A percentile compares a stretch with the other conserved stretches of the same genome.
phyloP scores from a whole-genome alignment of 2,797 vertebrate species.

The Oreortyx pictus region DNA sequence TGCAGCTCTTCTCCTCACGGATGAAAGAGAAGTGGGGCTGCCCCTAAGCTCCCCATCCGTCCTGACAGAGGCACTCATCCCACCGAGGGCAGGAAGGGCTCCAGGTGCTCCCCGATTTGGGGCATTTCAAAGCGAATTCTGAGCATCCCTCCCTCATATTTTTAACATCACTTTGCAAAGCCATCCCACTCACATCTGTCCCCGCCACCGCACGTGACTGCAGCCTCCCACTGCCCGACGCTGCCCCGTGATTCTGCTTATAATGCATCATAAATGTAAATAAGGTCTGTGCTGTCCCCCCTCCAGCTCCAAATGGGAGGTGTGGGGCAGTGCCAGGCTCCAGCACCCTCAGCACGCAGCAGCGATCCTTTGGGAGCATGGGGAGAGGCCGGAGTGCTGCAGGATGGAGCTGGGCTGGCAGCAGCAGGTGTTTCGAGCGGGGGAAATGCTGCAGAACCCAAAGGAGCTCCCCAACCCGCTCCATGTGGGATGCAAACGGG shows the following conservation, averaged over 20 bases:
- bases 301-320: neutral
- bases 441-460: neutral
- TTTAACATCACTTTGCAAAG: slow-evolving; percentile 25
- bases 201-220: neutral
- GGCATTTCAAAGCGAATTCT: neutral
- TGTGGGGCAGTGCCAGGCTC: neutral
- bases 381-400: neutral
- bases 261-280: neutral
- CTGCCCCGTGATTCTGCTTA: neutral
- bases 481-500: fast-evolving
- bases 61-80: too few relatives aligned
- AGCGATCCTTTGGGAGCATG: neutral
- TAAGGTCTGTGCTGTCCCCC: too few relatives aligned
- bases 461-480: neutral
- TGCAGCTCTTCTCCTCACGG: neutral
- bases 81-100: too few relatives aligned
- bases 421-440: neutral
- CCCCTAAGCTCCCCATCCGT: neutral
- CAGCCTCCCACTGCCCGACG: neutral
- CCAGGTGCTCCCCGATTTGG: neutral
- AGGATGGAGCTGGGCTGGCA: neutral
- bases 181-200: slow-evolving; percentile 68
- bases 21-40: neutral
- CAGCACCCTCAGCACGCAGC: neutral
- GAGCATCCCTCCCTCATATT: slow-evolving; percentile 9